phyloP scores from a whole-genome alignment of 2,888 invertebrate genomes.

The Melipona beecheii region DNA sequence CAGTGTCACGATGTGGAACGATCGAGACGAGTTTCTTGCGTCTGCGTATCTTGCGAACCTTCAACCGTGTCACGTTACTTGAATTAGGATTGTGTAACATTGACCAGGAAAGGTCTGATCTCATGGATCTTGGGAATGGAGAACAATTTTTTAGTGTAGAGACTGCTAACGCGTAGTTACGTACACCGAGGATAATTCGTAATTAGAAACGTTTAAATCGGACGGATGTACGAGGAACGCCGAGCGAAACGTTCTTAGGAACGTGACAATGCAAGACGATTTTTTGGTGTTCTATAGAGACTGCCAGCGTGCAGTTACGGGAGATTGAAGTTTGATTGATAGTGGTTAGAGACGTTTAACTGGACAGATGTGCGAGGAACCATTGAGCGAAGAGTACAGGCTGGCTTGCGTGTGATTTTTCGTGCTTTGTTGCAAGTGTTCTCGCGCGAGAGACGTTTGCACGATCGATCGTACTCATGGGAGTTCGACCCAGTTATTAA shows the following conservation, averaged over 20 bases:
- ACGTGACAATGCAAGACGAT: neutral
- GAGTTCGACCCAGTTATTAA: conserved; percentile 80
- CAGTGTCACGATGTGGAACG: neutral
- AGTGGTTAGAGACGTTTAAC: conserved; percentile 7
- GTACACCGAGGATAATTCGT: too few relatives aligned
- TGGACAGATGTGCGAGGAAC: too few relatives aligned
- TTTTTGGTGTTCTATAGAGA: neutral
- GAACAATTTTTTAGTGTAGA: neutral
- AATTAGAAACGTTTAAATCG: too few relatives aligned
- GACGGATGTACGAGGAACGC: too few relatives aligned
- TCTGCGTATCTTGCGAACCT: neutral
- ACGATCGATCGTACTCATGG: conserved; percentile 65
- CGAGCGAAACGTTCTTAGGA: neutral
- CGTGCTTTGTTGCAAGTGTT: conserved; percentile 36
- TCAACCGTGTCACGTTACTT: neutral
- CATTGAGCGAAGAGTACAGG: conserved; percentile 12
- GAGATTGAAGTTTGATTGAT: neutral
- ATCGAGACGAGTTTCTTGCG: neutral
- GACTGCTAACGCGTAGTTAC: too few relatives aligned
- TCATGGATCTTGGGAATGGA: neutral
- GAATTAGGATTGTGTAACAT: neutral
- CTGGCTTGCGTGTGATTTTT: conserved; percentile 14
- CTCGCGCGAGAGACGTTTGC: conserved; percentile 57
- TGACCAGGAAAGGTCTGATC: neutral
- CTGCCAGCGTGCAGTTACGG: too few relatives aligned